phyloP scores from a whole-genome alignment of 2,888 invertebrate genomes.

The Omphaloscelis lunosa region DNA sequence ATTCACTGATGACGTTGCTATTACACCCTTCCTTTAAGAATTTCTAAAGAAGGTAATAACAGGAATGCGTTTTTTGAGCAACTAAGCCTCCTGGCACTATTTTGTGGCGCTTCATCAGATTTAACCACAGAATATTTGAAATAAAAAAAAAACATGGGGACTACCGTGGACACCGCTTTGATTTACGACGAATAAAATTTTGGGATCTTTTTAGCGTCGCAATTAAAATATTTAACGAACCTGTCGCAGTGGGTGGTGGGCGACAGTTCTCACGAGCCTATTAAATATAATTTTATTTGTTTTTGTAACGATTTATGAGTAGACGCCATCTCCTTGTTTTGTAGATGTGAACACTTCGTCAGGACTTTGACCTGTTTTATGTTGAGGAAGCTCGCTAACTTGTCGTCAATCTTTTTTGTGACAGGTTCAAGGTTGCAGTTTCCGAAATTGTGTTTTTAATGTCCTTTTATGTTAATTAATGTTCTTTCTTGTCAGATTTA shows the following conservation, averaged over 20 bases:
- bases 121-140: conserved; percentile 53
- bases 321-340: conserved; percentile 76
- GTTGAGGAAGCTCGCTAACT: conserved; percentile 70
- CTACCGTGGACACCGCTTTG: conserved; percentile 87
- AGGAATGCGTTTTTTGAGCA: conserved; percentile 45
- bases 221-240: conserved; percentile 90
- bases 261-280: conserved; percentile 90
- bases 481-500: not conserved
- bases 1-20: conserved; percentile 74
- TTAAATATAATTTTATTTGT: conserved; percentile 90
- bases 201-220: conserved; percentile 87
- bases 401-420: conserved; percentile 58
- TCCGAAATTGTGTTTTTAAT: conserved; percentile 8
- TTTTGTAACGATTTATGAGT: conserved; percentile 80
- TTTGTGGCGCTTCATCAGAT: conserved; percentile 65
- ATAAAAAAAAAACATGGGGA: conserved; percentile 67
- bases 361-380: conserved; percentile 74
- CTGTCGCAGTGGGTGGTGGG: conserved; percentile 88
- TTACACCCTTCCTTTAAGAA: conserved; percentile 45
- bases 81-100: conserved; percentile 48
- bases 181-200: conserved; percentile 88
- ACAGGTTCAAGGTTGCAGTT: conserved; percentile 14
- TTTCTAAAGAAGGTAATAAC: conserved; percentile 6
- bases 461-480: not conserved
- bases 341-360: conserved; percentile 74